These are phyloP conservation scores for Scaptomyza graminum DNA, from an alignment of 1,140 invertebrate species.

Conservation along the genomic window DNA sequence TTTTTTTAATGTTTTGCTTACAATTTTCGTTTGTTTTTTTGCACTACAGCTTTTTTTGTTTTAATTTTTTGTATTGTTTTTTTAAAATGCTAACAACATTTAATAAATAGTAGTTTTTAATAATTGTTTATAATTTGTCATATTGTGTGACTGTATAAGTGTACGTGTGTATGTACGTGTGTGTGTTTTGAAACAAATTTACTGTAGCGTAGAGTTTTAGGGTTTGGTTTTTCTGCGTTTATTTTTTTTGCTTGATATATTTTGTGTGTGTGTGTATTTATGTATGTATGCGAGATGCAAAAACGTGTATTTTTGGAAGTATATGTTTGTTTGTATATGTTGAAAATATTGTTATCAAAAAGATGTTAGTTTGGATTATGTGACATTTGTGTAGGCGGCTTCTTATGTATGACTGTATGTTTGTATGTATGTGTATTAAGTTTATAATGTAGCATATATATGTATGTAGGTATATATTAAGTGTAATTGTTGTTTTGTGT, in stretches of 20 bases:
- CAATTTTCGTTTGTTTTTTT: conserved; percentile 66
- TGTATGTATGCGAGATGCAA: conserved; percentile 72
- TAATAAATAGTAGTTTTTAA: conserved; percentile 77
- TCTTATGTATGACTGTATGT: conserved; percentile 63
- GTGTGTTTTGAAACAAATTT: conserved; percentile 53
- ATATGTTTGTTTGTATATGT: conserved; percentile 52
- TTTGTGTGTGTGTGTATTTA: conserved; percentile 6
- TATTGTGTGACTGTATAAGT: conserved; percentile 52
- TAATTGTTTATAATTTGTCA: conserved; percentile 76
- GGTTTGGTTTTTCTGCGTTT: conserved; percentile 37
- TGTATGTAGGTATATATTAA: conserved; percentile 33
- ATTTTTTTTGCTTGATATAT: conserved; percentile 61
- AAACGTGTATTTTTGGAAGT: conserved; percentile 55
- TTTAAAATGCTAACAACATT: conserved; percentile 78
- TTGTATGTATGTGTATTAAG: conserved; percentile 39
- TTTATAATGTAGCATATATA: conserved; percentile 42
- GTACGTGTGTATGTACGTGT: conserved; percentile 23
- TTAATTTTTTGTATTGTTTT: conserved; percentile 47
- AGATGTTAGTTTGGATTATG: conserved; percentile 69
- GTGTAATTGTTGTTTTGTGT: conserved; percentile 39
- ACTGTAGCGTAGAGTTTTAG: conserved; percentile 57
- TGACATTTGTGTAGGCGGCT: conserved; percentile 75
- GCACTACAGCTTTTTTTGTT: conserved; percentile 74
- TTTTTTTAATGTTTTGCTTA: conserved; percentile 63
- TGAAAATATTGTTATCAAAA: conserved; percentile 73